These are phyloP conservation scores for Amphiprion clarkii DNA, from an alignment of 2,797 vertebrate species.

Conservation along the genomic window DNA sequence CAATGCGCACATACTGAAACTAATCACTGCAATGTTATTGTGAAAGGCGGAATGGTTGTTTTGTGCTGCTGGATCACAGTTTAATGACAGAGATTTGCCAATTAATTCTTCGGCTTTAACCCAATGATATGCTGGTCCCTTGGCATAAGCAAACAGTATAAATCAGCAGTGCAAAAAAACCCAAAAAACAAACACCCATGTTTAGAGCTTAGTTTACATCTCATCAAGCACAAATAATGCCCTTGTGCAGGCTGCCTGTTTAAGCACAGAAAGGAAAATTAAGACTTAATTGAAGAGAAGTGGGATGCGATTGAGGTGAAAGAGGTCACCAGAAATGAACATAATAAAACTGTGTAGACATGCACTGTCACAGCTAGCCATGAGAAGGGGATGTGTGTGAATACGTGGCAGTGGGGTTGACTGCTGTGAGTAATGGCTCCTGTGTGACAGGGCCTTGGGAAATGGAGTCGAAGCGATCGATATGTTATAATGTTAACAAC, in stretches of 20 bases:
- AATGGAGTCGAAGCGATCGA: conserved; percentile 81
- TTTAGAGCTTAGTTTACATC: conserved; percentile 11
- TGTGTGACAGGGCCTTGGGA: conserved; percentile 80
- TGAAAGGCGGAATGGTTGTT: background rate
- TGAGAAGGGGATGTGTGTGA: conserved; percentile 23
- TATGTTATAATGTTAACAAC: conserved; percentile 87
- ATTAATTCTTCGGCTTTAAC: conserved; percentile 11
- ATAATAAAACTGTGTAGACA: conserved; percentile 55
- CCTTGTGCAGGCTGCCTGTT: conserved; percentile 11
- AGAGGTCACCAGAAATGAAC: conserved; percentile 57
- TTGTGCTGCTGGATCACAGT: conserved; percentile 12
- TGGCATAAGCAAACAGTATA: conserved; percentile 17
- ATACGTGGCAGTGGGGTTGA: conserved; percentile 44
- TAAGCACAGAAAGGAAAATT: conserved; percentile 33
- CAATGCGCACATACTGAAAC: background rate
- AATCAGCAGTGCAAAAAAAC: conserved; percentile 25
- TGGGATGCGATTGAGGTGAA: conserved; percentile 28
- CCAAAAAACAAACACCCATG: background rate
- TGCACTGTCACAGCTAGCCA: conserved; percentile 59
- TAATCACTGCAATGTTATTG: background rate
- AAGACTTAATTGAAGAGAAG: conserved; percentile 38
- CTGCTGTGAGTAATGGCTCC: conserved; percentile 81
- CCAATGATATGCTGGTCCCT: conserved; percentile 14
- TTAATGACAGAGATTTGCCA: conserved; percentile 27
- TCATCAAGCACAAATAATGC: conserved; percentile 8